Conservation (phyloP, 2,113 vertebrate genomes). For the Myotis davidii region DNA sequence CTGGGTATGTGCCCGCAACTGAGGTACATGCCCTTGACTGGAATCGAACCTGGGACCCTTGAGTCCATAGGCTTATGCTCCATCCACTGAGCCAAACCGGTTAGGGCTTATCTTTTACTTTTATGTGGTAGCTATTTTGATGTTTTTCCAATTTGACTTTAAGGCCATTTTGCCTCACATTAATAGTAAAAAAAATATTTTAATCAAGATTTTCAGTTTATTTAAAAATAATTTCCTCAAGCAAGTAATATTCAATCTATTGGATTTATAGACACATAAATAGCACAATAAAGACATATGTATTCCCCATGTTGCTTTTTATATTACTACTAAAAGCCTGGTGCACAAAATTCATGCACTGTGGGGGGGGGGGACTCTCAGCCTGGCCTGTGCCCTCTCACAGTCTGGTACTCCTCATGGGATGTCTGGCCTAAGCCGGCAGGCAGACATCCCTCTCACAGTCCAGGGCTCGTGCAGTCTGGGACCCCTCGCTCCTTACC, state of each 20-base stretch:
- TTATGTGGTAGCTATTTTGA: not conserved
- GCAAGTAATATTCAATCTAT: not conserved
- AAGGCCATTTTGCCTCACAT: not conserved
- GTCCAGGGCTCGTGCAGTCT: no score
- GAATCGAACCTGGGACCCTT: no score
- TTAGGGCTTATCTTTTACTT: conserved; percentile 23
- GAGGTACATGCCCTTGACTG: no score
- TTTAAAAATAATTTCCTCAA: not conserved
- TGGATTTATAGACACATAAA: not conserved
- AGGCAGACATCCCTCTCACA: no score
- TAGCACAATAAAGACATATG: not conserved
- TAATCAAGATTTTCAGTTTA: not conserved
- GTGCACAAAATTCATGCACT: no score
- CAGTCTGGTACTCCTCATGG: no score
- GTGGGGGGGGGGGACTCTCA: fast-evolving
- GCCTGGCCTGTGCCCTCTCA: no score
- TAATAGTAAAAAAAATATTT: not conserved
- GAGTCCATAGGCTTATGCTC: no score
- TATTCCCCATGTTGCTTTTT: not conserved
- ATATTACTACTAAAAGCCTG: not conserved
- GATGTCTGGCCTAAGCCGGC: no score
- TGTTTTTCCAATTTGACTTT: not conserved
- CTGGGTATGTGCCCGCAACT: no score
- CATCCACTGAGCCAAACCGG: no score
- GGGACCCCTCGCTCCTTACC: no score